Evolutionary conservation across 2,113 vertebrate species (phyloP).

Genomic region (Tragulus kanchil): DNA sequence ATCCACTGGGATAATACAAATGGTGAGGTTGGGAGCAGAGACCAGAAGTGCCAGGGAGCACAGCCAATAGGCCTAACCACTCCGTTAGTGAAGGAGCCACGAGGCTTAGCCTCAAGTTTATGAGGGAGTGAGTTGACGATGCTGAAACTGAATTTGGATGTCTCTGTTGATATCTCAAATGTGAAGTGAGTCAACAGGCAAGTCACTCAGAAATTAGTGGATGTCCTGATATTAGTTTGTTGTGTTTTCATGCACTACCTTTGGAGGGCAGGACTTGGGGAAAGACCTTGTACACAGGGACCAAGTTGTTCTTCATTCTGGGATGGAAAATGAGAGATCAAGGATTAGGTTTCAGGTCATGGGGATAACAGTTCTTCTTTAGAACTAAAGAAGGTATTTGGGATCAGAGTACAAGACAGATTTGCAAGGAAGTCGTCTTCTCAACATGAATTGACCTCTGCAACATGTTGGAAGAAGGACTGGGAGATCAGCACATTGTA

Average conservation of each 20-base stretch:
- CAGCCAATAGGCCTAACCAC: too few relatives aligned
- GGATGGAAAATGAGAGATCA: not conserved
- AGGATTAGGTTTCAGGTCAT: not conserved
- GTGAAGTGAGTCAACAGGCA: not conserved
- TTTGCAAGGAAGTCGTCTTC: not conserved
- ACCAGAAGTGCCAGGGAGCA: too few relatives aligned
- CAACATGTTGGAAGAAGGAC: not conserved
- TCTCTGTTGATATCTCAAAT: not conserved
- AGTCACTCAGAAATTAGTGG: not conserved
- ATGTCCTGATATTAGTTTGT: too few relatives aligned
- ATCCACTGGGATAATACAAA: accelerated
- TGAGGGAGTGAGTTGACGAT: not conserved
- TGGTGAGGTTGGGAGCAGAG: not conserved
- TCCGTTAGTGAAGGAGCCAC: too few relatives aligned
- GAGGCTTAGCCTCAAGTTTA: not conserved
- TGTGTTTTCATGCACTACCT: not conserved
- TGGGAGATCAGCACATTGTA: not conserved
- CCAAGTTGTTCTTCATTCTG: not conserved
- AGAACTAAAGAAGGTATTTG: not conserved
- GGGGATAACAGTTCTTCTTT: not conserved
- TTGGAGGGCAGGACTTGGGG: too few relatives aligned
- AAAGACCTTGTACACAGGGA: not conserved
- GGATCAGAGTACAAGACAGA: not conserved
- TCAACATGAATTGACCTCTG: not conserved
- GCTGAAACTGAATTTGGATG: not conserved